phyloP scores from a whole-genome alignment of 1,140 invertebrate species.

The Drosophila mayri region DNA sequence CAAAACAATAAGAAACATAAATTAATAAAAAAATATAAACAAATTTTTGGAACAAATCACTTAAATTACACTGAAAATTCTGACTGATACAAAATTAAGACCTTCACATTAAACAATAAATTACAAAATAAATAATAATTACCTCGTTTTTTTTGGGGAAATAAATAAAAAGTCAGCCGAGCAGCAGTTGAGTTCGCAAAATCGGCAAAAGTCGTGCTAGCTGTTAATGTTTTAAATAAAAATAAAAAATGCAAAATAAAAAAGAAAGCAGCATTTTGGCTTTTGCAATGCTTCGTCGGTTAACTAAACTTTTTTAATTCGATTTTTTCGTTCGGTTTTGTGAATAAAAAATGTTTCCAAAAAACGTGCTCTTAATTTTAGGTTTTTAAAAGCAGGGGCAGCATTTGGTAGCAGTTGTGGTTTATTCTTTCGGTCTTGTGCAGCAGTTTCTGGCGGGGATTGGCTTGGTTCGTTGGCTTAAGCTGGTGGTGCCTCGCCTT shows the following conservation, averaged over 20 bases:
- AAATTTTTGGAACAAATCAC: conserved; percentile 14
- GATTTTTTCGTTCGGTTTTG: conserved; percentile 50
- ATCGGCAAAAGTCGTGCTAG: conserved; percentile 59
- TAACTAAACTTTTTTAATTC: conserved; percentile 50
- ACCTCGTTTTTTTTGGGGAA: conserved; percentile 39
- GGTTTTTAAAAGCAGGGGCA: conserved; percentile 69
- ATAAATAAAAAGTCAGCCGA: conserved; percentile 44
- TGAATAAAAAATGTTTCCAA: conserved; percentile 39
- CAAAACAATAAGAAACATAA: conserved; percentile 57
- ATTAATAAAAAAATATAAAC: conserved; percentile 48
- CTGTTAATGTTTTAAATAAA: conserved; percentile 66
- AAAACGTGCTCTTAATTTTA: conserved; percentile 53
- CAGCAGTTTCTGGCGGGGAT: conserved; percentile 34
- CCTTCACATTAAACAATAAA: conserved; percentile 22
- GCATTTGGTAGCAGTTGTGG: conserved; percentile 61
- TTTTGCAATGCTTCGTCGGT: conserved; percentile 68
- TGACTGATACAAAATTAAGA: conserved; percentile 24
- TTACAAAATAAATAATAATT: conserved; percentile 46
- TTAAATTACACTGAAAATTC: conserved; percentile 44
- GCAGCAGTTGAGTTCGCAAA: conserved; percentile 58
- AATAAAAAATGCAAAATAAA: conserved; percentile 42
- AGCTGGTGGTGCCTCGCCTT: conserved; percentile 84
- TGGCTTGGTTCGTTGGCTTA: conserved; percentile 28
- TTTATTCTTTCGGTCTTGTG: conserved; percentile 9
- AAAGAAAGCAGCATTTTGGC: conserved; percentile 43